These are phyloP conservation scores for Brachionus manjavacas DNA, from an alignment of 1,140 invertebrate species.

Conservation along the genomic window DNA sequence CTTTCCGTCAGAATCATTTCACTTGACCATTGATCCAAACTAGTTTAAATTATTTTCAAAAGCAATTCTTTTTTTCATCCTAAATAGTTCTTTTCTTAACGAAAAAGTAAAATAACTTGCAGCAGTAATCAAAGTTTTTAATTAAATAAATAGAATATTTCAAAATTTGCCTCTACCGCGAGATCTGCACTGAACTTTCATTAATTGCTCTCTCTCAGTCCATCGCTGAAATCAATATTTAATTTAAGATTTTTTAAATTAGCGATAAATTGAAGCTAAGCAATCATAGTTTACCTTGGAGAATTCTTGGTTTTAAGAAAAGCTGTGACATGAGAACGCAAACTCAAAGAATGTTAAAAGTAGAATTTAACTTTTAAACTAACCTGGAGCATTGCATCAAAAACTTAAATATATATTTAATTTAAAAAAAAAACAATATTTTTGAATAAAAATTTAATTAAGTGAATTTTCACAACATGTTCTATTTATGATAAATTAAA, in stretches of 20 bases:
- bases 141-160: background rate
- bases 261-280: too few relatives aligned
- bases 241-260: background rate
- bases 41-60: background rate
- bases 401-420: too few relatives aligned
- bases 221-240: background rate
- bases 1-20: background rate
- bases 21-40: background rate
- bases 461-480: too few relatives aligned
- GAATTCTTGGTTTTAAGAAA: background rate
- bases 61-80: background rate
- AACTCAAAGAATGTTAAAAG: too few relatives aligned
- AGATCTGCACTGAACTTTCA: background rate
- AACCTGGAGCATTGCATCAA: too few relatives aligned
- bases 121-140: background rate
- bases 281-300: background rate
- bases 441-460: too few relatives aligned
- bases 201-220: background rate
- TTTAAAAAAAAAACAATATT: too few relatives aligned
- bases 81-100: background rate
- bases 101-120: background rate
- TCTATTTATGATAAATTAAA: too few relatives aligned
- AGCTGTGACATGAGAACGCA: background rate
- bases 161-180: background rate
- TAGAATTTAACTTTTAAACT: too few relatives aligned